Percentiles rank a stretch among this genome's conserved stretches.
phyloP scores from a whole-genome alignment of 92 coral and sea anemone species.

The Umimayanthus chanpuru region DNA sequence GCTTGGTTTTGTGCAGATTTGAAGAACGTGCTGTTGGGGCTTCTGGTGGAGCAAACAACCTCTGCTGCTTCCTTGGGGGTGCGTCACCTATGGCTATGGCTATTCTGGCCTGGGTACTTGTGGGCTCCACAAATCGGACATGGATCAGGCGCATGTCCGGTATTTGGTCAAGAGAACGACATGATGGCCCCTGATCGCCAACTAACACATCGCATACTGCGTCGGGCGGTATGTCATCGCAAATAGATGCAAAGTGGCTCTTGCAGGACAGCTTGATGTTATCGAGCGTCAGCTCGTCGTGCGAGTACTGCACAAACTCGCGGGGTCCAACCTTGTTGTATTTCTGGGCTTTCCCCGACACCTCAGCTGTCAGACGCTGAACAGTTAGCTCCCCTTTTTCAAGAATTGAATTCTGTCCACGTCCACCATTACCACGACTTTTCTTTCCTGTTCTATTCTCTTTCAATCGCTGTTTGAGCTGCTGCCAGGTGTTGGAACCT shows the following conservation, averaged over 20 bases:
- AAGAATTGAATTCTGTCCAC: slow-evolving; percentile 4
- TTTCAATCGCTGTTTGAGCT: slow-evolving; percentile 21
- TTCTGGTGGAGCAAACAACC: slow-evolving; percentile 23
- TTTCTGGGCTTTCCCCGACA: slow-evolving; percentile 31
- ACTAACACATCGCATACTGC: slow-evolving; percentile 18
- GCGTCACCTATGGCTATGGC: too few relatives aligned
- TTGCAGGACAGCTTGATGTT: slow-evolving; percentile 22
- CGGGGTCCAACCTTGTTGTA: slow-evolving; percentile 31
- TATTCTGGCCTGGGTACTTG: slow-evolving; percentile 9
- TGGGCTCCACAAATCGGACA: slow-evolving; percentile 32
- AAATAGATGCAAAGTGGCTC: slow-evolving; percentile 23
- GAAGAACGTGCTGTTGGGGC: slow-evolving; percentile 7
- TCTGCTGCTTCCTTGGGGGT: neutral
- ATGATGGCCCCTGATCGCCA: slow-evolving; percentile 38
- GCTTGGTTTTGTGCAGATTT: neutral
- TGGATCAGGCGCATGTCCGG: slow-evolving; percentile 23
- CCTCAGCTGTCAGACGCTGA: slow-evolving; percentile 18
- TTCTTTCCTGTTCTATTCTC: slow-evolving; percentile 27
- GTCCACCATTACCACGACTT: slow-evolving; percentile 15
- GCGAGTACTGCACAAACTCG: slow-evolving; percentile 18
- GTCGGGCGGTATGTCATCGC: slow-evolving; percentile 20
- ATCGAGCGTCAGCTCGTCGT: slow-evolving; percentile 12
- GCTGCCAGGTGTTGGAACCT: slow-evolving; percentile 24
- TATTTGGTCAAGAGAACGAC: slow-evolving; percentile 25
- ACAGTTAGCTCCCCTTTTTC: slow-evolving; percentile 25